Conservation (phyloP, 1,140 invertebrate genomes). For the Wasmannia auropunctata region DNA sequence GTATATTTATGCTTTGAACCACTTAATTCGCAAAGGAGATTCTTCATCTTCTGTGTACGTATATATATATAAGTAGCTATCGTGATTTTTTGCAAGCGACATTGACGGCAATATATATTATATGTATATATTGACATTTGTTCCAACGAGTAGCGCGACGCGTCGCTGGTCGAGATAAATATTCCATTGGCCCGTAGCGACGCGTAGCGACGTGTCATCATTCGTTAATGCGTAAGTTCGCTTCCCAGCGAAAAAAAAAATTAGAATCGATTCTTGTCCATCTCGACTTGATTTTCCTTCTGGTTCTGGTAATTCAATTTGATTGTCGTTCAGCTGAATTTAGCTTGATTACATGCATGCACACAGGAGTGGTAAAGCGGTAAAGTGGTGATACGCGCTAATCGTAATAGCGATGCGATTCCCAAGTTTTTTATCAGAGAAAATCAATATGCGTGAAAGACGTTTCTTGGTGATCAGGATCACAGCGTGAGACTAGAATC, state of each 20-base stretch:
- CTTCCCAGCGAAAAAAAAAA: constrained; percentile 1
- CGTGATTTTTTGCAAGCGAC: not conserved
- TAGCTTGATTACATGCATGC: not conserved
- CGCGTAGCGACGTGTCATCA: not conserved
- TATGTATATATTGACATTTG: too few species aligned
- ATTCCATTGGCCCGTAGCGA: constrained; percentile 31
- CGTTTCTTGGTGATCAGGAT: constrained; percentile 60
- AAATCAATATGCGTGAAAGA: constrained; percentile 57
- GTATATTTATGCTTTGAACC: not conserved
- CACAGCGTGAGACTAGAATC: constrained; percentile 41
- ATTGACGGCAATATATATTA: too few species aligned
- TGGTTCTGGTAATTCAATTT: too few species aligned
- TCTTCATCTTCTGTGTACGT: not conserved
- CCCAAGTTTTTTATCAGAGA: not conserved
- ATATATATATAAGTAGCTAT: too few species aligned
- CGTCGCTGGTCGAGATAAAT: constrained; percentile 37
- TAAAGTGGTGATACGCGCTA: too few species aligned
- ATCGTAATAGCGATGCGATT: not conserved
- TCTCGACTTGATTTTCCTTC: too few species aligned
- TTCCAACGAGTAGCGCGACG: constrained; percentile 2
- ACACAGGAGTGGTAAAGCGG: too few species aligned
- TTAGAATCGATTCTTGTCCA: constrained; percentile 11
- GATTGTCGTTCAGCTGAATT: too few species aligned
- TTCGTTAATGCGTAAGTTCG: too few species aligned
- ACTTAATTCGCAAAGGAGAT: not conserved